These are phyloP conservation scores for honey bee (Apis mellifera) DNA, from an alignment of 1,140 invertebrate species.

Conservation along the genomic window DNA sequence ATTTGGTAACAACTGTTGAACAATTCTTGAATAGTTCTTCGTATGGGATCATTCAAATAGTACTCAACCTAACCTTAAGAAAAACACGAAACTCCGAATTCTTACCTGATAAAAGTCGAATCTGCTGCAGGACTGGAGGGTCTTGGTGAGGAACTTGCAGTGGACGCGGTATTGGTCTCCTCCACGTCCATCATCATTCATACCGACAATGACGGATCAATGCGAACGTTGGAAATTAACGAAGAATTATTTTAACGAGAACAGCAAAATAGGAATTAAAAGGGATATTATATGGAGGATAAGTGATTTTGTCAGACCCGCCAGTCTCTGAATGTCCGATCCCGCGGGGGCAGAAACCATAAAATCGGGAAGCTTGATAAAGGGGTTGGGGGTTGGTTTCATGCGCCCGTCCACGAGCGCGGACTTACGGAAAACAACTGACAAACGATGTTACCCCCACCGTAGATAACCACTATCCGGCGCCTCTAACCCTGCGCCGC, in stretches of 20 bases:
- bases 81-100: background rate
- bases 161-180: conserved; percentile 78
- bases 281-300: conserved; percentile 16
- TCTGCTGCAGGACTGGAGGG: conserved; percentile 78
- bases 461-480: conserved; percentile 57
- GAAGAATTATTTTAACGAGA: conserved; percentile 32
- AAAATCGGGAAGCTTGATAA: conserved; percentile 49
- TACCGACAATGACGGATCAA: conserved; percentile 64
- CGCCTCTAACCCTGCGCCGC: conserved; percentile 71
- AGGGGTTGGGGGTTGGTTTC: conserved; percentile 68
- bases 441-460: conserved; percentile 71
- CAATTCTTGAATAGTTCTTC: background rate
- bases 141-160: conserved; percentile 78
- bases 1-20: conserved; percentile 32
- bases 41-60: background rate
- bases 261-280: conserved; percentile 15
- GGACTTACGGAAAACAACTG: conserved; percentile 80
- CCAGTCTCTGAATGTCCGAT: conserved; percentile 46
- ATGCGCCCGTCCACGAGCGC: conserved; percentile 79
- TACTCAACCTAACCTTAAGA: background rate
- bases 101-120: conserved; percentile 79
- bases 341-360: conserved; percentile 51
- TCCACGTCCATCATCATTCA: conserved; percentile 80
- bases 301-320: conserved; percentile 25
- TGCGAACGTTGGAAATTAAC: conserved; percentile 42